Base-by-base conservation (phyloP, 2,888 invertebrate genomes). In the Lasius platythorax region DNA sequence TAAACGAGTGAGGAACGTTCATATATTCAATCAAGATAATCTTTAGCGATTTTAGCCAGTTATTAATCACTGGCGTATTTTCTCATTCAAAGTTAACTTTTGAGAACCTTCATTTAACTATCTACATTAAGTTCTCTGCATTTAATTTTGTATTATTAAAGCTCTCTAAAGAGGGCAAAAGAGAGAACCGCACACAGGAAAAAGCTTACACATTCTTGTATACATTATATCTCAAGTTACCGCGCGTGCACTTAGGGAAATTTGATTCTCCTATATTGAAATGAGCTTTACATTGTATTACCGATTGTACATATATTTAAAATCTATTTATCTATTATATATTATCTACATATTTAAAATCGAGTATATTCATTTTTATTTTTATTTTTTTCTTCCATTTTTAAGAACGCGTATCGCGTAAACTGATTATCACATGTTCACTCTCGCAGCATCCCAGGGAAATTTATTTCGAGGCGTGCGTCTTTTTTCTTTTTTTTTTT, bases 271-370 rank as follows among this genome's bases (percentile, higher is more conserved):
- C 8, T 12, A n/a, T 56, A 53, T 40, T 15, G 37, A 66, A 40
- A 37, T 40, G 28, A 78, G 68, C 12, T 68, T 78, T 68, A 68
- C 46, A 67, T 68, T n/a, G 28, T 23, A 53, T 53, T 53, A 78
- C 53, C 18, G 40, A 68, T 68, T 78, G 68, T 40, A 28, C 18
- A 75, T 76, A 76, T 37, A 50, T 23, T 23, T 23, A 23, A 23
- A 23, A 23, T 23, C 23, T 23, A 23, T 23, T 23, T 23, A 23
- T 23, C 23, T 23, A 23, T 23, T 23, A 23, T 23, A 23, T 23
- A 23, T 23, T 23, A 0, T 23, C 23, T 23, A 0, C 23, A 23
- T 23, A 76, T 67, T 67, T 18, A 76, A 37, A 76, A 53, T 18
- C 28, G 40, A 67, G 28, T 40, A 23, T 23, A 23, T 23, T 23